Evolutionary conservation across 2,888 invertebrate species (phyloP).

Genomic region (Bombylius major): DNA sequence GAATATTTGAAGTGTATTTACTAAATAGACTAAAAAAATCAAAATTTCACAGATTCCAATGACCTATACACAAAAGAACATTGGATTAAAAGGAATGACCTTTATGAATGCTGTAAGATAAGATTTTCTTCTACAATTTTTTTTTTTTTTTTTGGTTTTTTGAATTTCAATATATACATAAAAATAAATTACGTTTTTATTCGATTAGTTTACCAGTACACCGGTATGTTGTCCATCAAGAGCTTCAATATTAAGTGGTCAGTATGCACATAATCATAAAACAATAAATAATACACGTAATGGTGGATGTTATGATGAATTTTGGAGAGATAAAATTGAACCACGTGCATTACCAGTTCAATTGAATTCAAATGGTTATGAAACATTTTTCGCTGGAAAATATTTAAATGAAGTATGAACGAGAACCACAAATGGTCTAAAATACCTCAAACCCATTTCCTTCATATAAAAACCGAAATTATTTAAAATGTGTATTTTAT

Average conservation of each 20-base stretch:
- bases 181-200: neutral
- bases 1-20: neutral
- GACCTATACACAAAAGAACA: constrained; percentile 46
- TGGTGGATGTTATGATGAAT: constrained; percentile 61
- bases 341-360: constrained; percentile 52
- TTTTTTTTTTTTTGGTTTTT: neutral
- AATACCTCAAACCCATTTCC: neutral
- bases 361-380: constrained; percentile 53
- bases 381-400: constrained; percentile 86
- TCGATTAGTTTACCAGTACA: constrained; percentile 61
- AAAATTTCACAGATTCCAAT: constrained; percentile 45
- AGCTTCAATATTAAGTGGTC: constrained; percentile 72
- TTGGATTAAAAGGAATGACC: constrained; percentile 52
- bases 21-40: neutral
- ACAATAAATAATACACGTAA: constrained; percentile 63
- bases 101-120: constrained; percentile 57
- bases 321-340: constrained; percentile 57
- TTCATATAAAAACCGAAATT: neutral
- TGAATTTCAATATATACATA: neutral
- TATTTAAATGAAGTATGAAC: constrained; percentile 70
- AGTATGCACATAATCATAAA: constrained; percentile 69
- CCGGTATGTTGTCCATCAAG: constrained; percentile 86
- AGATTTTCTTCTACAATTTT: neutral
- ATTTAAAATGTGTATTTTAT: neutral
- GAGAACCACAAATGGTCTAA: neutral